These are phyloP conservation scores for Anolis carolinensis DNA, from an alignment of 2,113 vertebrate species.

Conservation along the genomic window DNA sequence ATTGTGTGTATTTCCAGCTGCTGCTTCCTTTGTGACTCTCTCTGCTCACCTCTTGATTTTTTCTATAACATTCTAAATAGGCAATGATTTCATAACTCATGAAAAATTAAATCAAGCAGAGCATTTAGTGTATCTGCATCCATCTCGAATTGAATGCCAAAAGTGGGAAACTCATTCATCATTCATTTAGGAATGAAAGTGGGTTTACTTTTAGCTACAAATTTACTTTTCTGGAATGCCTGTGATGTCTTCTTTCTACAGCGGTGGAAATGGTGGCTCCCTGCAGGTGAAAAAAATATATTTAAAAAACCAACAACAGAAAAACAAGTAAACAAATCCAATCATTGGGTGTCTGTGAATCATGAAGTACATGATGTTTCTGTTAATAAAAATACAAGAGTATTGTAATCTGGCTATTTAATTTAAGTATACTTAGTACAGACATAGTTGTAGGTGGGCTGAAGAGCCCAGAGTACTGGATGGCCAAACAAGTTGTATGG, in stretches of 20 bases:
- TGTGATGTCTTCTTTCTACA: background rate
- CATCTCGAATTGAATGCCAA: background rate
- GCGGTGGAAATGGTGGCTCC: too few relatives aligned
- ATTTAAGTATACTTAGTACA: background rate
- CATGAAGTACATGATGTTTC: background rate
- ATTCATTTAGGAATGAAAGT: background rate
- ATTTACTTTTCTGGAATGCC: background rate
- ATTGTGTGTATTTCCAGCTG: background rate
- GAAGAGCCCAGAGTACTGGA: background rate
- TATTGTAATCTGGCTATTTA: background rate
- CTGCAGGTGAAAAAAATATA: background rate
- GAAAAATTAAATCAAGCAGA: background rate
- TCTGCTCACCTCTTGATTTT: background rate
- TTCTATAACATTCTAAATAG: background rate
- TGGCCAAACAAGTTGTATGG: background rate
- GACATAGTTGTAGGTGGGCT: background rate
- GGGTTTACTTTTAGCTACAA: background rate
- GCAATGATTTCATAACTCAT: background rate
- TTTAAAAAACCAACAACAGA: too few relatives aligned
- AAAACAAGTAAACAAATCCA: background rate
- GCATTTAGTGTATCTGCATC: background rate
- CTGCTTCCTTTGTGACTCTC: background rate
- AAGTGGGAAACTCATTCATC: background rate
- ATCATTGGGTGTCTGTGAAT: background rate
- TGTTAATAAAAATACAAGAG: background rate